These are phyloP conservation scores for Andricus curvator DNA, from an alignment of 2,888 invertebrate species.

Conservation along the genomic window DNA sequence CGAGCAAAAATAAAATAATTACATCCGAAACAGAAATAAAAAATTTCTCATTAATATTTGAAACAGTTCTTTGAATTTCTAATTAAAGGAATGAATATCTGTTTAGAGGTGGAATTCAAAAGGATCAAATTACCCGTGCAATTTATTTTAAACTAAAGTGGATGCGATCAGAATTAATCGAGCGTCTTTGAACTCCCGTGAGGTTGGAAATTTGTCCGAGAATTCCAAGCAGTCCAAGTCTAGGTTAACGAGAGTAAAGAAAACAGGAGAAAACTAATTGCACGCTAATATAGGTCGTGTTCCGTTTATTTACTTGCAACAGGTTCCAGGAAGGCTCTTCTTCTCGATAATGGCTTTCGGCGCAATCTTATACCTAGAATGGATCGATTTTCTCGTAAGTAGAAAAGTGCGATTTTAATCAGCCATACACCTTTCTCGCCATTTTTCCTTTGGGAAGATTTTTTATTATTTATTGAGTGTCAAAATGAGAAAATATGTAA, in stretches of 20 bases:
- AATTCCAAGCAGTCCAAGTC: constrained; percentile 7
- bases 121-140: background rate
- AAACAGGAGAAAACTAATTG: constrained; percentile 45
- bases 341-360: constrained; percentile 49
- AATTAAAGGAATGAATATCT: background rate
- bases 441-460: background rate
- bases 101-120: background rate
- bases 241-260: background rate
- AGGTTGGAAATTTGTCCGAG: constrained; percentile 15
- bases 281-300: constrained; percentile 46
- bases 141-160: background rate
- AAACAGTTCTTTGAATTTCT: too few relatives aligned
- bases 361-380: constrained; percentile 40
- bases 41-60: too few relatives aligned
- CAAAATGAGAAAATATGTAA: background rate
- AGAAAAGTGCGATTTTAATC: constrained; percentile 48
- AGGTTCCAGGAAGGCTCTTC: constrained; percentile 52
- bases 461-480: background rate
- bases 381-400: constrained; percentile 39
- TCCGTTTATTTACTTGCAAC: constrained; percentile 55
- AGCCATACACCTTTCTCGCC: background rate
- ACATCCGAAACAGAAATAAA: too few relatives aligned
- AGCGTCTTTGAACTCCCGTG: background rate
- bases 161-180: constrained; percentile 6
- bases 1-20: too few relatives aligned